Conservation (phyloP, 2,888 invertebrate genomes). For the Hedychridium roseum region DNA sequence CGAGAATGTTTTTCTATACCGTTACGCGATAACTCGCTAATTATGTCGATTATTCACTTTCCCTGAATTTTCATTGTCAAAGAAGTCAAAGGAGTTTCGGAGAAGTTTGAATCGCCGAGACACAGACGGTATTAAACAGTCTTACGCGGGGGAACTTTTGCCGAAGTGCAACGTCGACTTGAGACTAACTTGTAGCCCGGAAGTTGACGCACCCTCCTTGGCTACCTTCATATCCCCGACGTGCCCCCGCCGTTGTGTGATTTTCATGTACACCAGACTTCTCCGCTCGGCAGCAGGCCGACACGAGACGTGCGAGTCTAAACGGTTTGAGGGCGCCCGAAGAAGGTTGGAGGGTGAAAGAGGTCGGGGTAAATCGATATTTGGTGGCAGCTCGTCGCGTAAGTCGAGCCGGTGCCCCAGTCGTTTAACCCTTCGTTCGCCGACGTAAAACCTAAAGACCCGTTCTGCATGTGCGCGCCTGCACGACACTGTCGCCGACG, state of each 20-base stretch:
- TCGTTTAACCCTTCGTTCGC: constrained; percentile 42
- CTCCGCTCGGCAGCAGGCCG: neutral
- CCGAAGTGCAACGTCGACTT: constrained; percentile 19
- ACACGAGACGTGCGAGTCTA: constrained; percentile 14
- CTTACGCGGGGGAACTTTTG: constrained; percentile 24
- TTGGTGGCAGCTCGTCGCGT: constrained; percentile 30
- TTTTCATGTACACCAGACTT: constrained; percentile 19
- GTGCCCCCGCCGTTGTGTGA: constrained; percentile 3
- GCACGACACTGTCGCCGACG: no score
- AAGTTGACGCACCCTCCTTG: constrained; percentile 19
- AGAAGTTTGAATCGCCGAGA: no score
- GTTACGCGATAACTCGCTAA: no score
- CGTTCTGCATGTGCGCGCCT: no score
- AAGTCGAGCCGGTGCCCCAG: constrained; percentile 31
- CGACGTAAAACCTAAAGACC: no score
- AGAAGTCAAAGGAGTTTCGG: no score
- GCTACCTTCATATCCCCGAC: neutral
- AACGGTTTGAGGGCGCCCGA: constrained; percentile 17
- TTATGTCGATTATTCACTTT: no score
- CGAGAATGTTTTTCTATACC: no score
- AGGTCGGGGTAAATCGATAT: constrained; percentile 44
- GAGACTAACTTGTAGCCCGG: constrained; percentile 27
- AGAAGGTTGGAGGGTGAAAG: constrained; percentile 23
- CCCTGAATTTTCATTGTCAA: no score
- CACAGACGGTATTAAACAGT: no score